Evolutionary conservation across 2,888 invertebrate species (phyloP), one percentile per base, ranked within the genome.

Genomic region (Aphidius colemani): DNA sequence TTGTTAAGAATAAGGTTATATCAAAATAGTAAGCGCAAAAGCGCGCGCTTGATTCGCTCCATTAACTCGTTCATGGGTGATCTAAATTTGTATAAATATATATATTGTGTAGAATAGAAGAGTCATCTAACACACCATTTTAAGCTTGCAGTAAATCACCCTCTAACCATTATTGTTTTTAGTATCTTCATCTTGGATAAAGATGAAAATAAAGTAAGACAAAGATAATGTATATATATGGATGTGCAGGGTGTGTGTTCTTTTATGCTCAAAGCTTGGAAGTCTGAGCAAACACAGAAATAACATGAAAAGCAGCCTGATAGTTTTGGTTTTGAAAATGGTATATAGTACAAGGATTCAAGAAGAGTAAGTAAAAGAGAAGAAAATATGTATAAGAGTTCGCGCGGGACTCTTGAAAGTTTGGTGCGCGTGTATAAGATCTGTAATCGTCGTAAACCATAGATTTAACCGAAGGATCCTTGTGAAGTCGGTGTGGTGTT

Each of bases 61-160:
- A 80, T 80, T 80, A 80, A 80, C 78, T 76, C 77, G 77, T 78
- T 80, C 79, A 78, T 79, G 77, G 78, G 72, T 76, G 75, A 76
- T 75, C 75, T 66, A 67, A 58, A 67, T 65, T 67, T 10, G 59
- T 30, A 65, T 56, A 57, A 72, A 72, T 18, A 73, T 70, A 73
- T 69, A 18, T 18, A 18, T 18, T 18, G 1, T 18, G 13, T 18
- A 18, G 2, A 18, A 18, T 18, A 70, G 18, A 57, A 13, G 72
- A 69, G 67, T 71, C 72, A 71, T 73, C 74, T 74, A 30, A 40
- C 73, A 69, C 73, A 71, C 72, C 70, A 63, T 65, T 64, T 58
- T 76, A 77, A 77, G 75, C 77, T 70, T 71, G 68, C 63, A 73
- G 67, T 77, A 77, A 76, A 77, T 77, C 77, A 75, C 75, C 68